phyloP scores from a whole-genome alignment of 2,888 invertebrate species.

The Drosophila nigricruria region DNA sequence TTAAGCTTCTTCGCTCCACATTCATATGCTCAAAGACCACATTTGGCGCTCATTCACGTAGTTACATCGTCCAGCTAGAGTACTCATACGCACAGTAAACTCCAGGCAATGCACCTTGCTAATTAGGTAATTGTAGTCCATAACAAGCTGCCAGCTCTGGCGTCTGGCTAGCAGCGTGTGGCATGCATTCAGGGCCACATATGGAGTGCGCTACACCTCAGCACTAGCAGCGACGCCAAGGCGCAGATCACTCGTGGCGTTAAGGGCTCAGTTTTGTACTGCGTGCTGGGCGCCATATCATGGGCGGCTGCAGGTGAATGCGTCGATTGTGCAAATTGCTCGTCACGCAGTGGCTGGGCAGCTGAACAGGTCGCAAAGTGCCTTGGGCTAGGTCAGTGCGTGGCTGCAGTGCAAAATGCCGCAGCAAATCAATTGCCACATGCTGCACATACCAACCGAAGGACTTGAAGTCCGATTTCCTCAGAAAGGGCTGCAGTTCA shows the following conservation, averaged over 20 bases:
- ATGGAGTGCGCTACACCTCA: constrained; percentile 90
- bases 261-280: constrained; percentile 74
- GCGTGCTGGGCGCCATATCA: constrained; percentile 40
- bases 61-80: neutral
- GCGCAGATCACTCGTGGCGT: constrained; percentile 74
- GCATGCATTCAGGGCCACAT: constrained; percentile 92
- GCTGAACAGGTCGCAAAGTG: constrained; percentile 88
- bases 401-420: constrained; percentile 94
- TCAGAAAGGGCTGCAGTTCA: constrained; percentile 79
- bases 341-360: constrained; percentile 87
- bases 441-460: constrained; percentile 97
- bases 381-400: constrained; percentile 92
- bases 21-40: no score
- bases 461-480: constrained; percentile 84
- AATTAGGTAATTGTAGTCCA: constrained; percentile 85
- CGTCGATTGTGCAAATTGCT: constrained; percentile 49
- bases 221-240: constrained; percentile 90
- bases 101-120: constrained; percentile 26
- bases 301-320: constrained; percentile 55
- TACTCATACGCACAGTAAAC: neutral
- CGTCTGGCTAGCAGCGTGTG: constrained; percentile 95
- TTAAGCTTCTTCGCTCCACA: no score
- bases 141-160: constrained; percentile 94
- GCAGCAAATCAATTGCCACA: constrained; percentile 94
- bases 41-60: neutral